phyloP scores from a whole-genome alignment of 2,888 invertebrate species.

The Ceriagrion tenellum region DNA sequence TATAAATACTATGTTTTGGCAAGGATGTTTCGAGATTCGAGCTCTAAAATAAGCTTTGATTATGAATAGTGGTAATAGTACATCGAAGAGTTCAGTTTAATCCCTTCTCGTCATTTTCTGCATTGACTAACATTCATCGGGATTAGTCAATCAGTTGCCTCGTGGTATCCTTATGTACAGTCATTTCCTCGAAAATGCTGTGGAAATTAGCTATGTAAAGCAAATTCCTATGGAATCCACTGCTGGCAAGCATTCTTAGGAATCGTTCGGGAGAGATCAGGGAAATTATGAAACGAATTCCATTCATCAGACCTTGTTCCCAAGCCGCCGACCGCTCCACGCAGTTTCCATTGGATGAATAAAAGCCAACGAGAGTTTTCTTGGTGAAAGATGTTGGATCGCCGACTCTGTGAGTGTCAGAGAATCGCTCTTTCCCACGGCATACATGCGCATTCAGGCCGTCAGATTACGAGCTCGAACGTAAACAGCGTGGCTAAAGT shows the following conservation, averaged over 20 bases:
- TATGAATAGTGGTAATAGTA: too few species aligned
- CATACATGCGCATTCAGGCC: background rate
- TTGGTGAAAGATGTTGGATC: background rate
- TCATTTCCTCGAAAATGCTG: too few species aligned
- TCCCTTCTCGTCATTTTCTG: background rate
- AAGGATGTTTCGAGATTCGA: too few species aligned
- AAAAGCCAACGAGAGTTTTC: slow-evolving; percentile 2
- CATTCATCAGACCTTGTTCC: background rate
- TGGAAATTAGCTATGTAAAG: too few species aligned
- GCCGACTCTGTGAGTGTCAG: background rate
- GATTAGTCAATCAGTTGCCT: background rate
- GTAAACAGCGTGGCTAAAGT: slow-evolving; percentile 1
- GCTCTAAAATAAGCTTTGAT: too few species aligned
- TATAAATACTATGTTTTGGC: too few species aligned
- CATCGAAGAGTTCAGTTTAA: too few species aligned
- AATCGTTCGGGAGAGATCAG: background rate
- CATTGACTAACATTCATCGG: background rate
- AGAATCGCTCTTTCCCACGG: background rate
- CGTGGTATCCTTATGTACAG: background rate
- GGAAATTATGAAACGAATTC: slow-evolving; percentile 3
- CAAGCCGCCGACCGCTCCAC: background rate
- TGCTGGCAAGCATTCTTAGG: background rate
- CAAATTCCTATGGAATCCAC: background rate
- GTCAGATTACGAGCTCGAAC: background rate
- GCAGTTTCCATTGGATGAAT: background rate